Percentiles rank a stretch among this genome's conserved stretches.
phyloP scores from a whole-genome alignment of 2,888 invertebrate species.

The Noctua pronuba region DNA sequence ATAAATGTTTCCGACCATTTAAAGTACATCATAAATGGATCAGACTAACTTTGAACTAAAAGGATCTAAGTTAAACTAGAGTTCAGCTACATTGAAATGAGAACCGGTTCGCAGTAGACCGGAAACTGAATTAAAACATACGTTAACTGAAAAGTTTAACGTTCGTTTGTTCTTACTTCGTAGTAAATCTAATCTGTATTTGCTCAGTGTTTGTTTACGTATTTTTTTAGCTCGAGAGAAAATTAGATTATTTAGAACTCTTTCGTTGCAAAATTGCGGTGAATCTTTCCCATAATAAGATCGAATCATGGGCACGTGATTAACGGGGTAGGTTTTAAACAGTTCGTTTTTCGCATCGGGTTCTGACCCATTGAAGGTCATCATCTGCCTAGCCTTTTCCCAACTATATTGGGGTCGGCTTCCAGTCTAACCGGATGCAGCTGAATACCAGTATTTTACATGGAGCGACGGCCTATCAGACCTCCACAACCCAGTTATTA shows the following conservation, averaged over 20 bases:
- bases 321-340: too few relatives aligned
- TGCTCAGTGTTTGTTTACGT: background rate
- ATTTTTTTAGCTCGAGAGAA: background rate
- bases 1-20: background rate
- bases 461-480: too few relatives aligned
- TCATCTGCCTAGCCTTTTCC: too few relatives aligned
- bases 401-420: too few relatives aligned
- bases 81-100: slow-evolving; percentile 1
- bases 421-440: too few relatives aligned
- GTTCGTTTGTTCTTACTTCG: slow-evolving; percentile 2
- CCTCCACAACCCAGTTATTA: too few relatives aligned
- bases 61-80: background rate
- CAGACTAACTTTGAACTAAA: slow-evolving; percentile 1
- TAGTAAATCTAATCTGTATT: background rate
- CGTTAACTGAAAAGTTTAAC: slow-evolving; percentile 17
- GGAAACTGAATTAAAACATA: background rate
- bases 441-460: too few relatives aligned
- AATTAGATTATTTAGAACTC: background rate
- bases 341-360: too few relatives aligned
- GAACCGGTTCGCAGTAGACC: background rate
- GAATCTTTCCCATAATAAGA: background rate
- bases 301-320: too few relatives aligned
- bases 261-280: background rate
- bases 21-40: background rate
- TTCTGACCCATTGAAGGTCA: too few relatives aligned